Percentiles rank a stretch among this genome's conserved stretches.
Evolutionary conservation across 1,140 invertebrate genomes (phyloP).

Genomic region (Pogonomyrmex barbatus): DNA sequence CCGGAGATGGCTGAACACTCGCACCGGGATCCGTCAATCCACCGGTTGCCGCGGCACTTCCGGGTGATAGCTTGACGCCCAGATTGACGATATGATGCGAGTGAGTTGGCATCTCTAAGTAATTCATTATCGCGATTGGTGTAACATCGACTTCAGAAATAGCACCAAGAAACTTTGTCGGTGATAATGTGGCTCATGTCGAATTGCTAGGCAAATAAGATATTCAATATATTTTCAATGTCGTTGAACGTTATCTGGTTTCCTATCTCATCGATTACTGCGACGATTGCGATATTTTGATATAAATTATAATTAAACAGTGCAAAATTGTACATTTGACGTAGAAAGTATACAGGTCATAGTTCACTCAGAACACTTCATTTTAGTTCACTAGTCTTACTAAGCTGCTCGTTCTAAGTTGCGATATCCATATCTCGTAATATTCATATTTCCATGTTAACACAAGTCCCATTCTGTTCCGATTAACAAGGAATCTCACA

Average conservation of each 20-base stretch:
- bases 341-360: neutral
- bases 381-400: conserved; percentile 18
- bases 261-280: neutral
- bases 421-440: conserved; percentile 21
- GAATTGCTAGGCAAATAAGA: neutral
- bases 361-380: neutral
- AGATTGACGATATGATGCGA: conserved; percentile 84
- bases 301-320: neutral
- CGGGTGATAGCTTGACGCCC: conserved; percentile 86
- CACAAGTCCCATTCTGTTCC: conserved; percentile 17
- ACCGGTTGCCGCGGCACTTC: conserved; percentile 77
- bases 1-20: conserved; percentile 79
- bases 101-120: conserved; percentile 87
- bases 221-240: neutral
- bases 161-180: neutral
- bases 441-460: conserved; percentile 28
- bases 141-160: neutral
- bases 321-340: neutral
- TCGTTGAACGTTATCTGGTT: too few relatives aligned
- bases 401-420: neutral
- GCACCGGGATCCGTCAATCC: conserved; percentile 80
- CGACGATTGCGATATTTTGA: neutral
- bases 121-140: conserved; percentile 86
- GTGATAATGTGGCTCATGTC: neutral
- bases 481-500: neutral